These are phyloP conservation scores for Crocallis elinguaria DNA, from an alignment of 2,888 invertebrate species.

Conservation along the genomic window DNA sequence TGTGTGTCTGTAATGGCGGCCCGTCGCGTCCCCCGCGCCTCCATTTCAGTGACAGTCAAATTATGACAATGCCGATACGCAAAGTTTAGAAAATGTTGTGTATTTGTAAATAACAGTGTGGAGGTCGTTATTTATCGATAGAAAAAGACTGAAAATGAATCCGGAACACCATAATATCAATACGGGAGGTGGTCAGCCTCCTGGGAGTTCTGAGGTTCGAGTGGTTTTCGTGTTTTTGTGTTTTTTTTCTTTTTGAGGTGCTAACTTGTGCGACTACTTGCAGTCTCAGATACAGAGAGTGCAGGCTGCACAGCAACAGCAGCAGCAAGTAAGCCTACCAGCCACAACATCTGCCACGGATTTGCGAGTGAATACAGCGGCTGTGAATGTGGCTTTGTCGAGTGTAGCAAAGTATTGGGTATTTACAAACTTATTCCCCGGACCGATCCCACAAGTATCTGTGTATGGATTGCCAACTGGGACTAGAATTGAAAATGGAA, in stretches of 20 bases:
- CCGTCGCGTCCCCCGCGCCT: constrained; percentile 88
- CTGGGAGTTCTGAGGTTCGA: constrained; percentile 83
- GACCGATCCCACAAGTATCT: constrained; percentile 90
- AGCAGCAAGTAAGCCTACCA: constrained; percentile 69
- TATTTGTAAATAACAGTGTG: constrained; percentile 68
- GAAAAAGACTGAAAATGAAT: constrained; percentile 76
- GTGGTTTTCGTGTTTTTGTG: constrained; percentile 51
- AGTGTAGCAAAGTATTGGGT: constrained; percentile 94
- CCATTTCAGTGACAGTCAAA: constrained; percentile 87
- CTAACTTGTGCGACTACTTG: constrained; percentile 56
- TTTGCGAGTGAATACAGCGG: constrained; percentile 86
- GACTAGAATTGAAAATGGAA: constrained; percentile 86
- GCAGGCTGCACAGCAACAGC: constrained; percentile 65
- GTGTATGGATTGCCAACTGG: constrained; percentile 88
- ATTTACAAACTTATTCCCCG: constrained; percentile 91
- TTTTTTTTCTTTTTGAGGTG: constrained; percentile 47
- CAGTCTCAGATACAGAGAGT: constrained; percentile 73
- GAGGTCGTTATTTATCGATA: constrained; percentile 50
- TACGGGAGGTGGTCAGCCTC: constrained; percentile 85
- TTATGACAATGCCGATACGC: constrained; percentile 81
- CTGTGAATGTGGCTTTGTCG: constrained; percentile 88
- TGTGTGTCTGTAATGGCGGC: constrained; percentile 87
- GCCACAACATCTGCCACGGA: constrained; percentile 86
- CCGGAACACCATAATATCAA: constrained; percentile 83
- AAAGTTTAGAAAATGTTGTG: constrained; percentile 75